Conservation (phyloP, 2,888 invertebrate genomes). For the Noctua fimbriata region DNA sequence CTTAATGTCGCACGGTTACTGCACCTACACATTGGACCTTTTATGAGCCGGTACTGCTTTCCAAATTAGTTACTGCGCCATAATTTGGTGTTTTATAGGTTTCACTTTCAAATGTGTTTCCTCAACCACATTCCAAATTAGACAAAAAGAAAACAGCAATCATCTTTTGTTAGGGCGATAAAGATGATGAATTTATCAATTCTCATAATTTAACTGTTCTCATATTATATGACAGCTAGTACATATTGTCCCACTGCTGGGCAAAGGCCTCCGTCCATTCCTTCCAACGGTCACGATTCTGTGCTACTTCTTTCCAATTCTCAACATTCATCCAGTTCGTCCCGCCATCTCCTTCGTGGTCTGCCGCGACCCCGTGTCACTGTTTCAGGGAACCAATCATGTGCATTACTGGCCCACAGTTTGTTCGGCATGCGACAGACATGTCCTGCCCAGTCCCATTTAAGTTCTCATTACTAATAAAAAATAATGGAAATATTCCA, state of each 20-base stretch:
- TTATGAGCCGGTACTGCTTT: slow-evolving; percentile 28
- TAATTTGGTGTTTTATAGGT: slow-evolving; percentile 18
- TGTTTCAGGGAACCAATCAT: too few relatives aligned
- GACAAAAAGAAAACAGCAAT: background rate
- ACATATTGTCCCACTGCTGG: too few relatives aligned
- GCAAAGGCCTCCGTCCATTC: too few relatives aligned
- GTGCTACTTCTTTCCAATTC: too few relatives aligned
- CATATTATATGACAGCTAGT: too few relatives aligned
- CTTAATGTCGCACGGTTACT: background rate
- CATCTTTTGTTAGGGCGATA: background rate
- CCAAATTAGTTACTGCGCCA: slow-evolving; percentile 39
- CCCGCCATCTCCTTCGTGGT: too few relatives aligned
- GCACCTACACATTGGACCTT: slow-evolving; percentile 4
- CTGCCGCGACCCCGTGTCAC: too few relatives aligned
- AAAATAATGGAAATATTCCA: slow-evolving; percentile 16
- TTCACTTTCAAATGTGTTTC: slow-evolving; percentile 38
- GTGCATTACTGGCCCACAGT: too few relatives aligned
- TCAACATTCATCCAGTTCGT: too few relatives aligned
- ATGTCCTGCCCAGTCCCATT: too few relatives aligned
- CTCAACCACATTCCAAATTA: background rate
- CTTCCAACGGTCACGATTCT: too few relatives aligned
- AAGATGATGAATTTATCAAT: background rate
- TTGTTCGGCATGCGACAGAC: too few relatives aligned
- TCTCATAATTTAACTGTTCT: background rate
- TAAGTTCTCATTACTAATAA: slow-evolving; percentile 13